Evolutionary conservation across 2,888 invertebrate species (phyloP).

Genomic region (Drosophila testacea): DNA sequence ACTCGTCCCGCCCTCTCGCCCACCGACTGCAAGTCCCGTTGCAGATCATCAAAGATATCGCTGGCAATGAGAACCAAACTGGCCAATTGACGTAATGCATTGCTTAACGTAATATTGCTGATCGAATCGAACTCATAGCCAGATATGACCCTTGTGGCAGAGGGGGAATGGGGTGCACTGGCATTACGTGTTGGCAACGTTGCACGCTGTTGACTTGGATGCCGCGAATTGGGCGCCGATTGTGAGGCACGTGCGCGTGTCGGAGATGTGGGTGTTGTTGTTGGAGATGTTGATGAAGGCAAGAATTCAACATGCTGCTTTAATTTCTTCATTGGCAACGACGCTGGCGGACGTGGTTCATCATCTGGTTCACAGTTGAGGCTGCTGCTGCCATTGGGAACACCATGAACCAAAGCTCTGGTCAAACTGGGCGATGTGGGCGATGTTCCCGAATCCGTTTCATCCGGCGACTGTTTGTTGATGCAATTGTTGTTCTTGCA

Average conservation of each 20-base stretch:
- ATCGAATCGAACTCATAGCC: slow-evolving; percentile 94
- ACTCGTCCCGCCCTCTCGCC: slow-evolving; percentile 90
- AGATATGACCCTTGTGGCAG: slow-evolving; percentile 84
- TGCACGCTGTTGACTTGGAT: slow-evolving; percentile 65
- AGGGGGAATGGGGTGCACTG: slow-evolving; percentile 75
- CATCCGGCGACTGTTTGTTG: slow-evolving; percentile 71
- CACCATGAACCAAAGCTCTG: slow-evolving; percentile 61
- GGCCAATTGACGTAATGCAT: slow-evolving; percentile 93
- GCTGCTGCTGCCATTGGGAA: slow-evolving; percentile 26
- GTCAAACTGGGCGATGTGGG: slow-evolving; percentile 50
- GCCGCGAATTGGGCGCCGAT: slow-evolving; percentile 70
- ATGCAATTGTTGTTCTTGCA: slow-evolving; percentile 83
- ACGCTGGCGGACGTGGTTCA: slow-evolving; percentile 60
- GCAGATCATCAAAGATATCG: slow-evolving; percentile 94
- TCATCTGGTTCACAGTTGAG: slow-evolving; percentile 22
- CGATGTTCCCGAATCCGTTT: slow-evolving; percentile 46
- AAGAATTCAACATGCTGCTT: slow-evolving; percentile 83
- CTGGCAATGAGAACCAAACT: slow-evolving; percentile 93
- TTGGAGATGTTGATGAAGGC: slow-evolving; percentile 51
- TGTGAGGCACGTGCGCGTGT: slow-evolving; percentile 54
- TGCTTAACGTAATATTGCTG: slow-evolving; percentile 94
- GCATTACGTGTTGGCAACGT: slow-evolving; percentile 41
- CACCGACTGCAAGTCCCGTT: slow-evolving; percentile 90
- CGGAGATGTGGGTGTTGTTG: slow-evolving; percentile 49
- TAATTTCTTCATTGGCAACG: slow-evolving; percentile 80